Base-by-base conservation (phyloP, 1,140 invertebrate species). In the Sitodiplosis mosellana region DNA sequence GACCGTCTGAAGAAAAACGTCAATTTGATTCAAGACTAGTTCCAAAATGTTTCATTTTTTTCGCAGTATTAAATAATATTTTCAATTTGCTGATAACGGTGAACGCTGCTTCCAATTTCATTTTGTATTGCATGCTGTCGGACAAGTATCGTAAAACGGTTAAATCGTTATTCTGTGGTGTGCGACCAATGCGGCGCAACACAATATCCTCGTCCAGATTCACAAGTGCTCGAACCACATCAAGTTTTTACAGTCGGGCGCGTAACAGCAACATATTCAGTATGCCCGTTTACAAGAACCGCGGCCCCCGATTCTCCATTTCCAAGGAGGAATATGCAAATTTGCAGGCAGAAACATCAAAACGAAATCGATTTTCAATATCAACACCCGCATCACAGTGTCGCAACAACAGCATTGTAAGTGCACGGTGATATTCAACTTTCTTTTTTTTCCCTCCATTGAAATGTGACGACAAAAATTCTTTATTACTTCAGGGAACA, bases 51-150 rank as follows among this genome's bases (percentile, higher is more conserved):
- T 4, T 15, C 14, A 40, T 40, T 40, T 40, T 36, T 36, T 36
- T 36, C n/a, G 8, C 37, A 40, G 37, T n/a, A n/a, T 15, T 43
- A 20, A 43, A 43, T 8, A 85, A 84, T 63, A 72, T 85, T 20
- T 80, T 75, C 59, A 86, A 86, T 60, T 67, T 83, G 18, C 63
- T 87, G 17, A 68, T 78, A 7, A 72, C 75, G 27, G 63, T 84
- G 33, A 85, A 85, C 64, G 76, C 83, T 2, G 71, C 77, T 12
- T 71, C 69, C 2, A 86, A 86, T 65, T 86, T 87, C 63, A 67
- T 87, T 44, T 64, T 87, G 33, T 87, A 87, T 60, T 84, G 81
- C 49, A 75, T 77, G 20, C 72, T 87, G 54, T 82, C 80, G 52
- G 77, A 80, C 56, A 80, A 80, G 54, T 87, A 84, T 65, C 68